Percentiles rank a stretch among this genome's conserved stretches.
Conservation (phyloP, 2,888 invertebrate species). For the Morpho deidamia region DNA sequence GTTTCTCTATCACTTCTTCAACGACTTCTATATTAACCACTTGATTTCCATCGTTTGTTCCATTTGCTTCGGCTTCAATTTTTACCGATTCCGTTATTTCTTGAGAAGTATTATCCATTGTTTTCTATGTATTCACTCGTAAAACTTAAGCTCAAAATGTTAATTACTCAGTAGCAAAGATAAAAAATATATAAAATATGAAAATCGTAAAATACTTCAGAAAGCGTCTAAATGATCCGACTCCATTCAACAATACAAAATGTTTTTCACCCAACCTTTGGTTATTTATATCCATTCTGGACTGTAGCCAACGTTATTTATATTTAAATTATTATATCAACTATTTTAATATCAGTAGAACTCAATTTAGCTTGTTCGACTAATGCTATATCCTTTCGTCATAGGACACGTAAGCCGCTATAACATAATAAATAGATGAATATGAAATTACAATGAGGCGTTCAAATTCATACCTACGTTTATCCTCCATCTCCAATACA, state of each 20-base stretch:
- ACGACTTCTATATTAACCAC: background rate
- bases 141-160: background rate
- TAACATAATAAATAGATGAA: too few species aligned
- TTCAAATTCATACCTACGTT: too few species aligned
- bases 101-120: constrained; percentile 1
- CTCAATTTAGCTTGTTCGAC: background rate
- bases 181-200: too few species aligned
- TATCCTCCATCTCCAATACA: too few species aligned
- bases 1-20: constrained; percentile 7
- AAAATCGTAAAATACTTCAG: too few species aligned
- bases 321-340: background rate
- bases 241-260: background rate
- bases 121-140: background rate
- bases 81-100: background rate
- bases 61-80: background rate
- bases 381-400: too few species aligned
- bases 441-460: too few species aligned
- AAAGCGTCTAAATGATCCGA: background rate
- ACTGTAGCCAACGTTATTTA: background rate
- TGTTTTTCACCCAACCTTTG: background rate
- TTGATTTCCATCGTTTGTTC: background rate
- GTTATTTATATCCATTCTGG: constrained; percentile 5
- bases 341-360: background rate
- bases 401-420: too few species aligned
- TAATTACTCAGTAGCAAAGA: too few species aligned